A percentile compares a stretch with the other conserved stretches of the same genome.
phyloP scores from a whole-genome alignment of 2,113 vertebrate genomes.

The Perca flavescens region DNA sequence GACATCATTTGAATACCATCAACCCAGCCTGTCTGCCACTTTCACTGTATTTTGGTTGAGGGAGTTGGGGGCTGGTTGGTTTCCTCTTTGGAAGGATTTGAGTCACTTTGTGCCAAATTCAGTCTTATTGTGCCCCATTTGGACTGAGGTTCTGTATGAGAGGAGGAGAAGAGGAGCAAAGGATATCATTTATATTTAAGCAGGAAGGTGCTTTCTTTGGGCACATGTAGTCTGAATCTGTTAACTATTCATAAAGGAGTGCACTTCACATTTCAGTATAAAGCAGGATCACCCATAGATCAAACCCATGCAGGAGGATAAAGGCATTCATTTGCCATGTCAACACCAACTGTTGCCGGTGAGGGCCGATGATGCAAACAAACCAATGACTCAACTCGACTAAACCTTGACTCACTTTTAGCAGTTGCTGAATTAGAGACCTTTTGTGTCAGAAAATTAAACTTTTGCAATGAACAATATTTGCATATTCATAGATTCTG shows the following conservation, averaged over 20 bases:
- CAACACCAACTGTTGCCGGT: slow-evolving; percentile 39
- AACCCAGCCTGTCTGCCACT: slow-evolving; percentile 33
- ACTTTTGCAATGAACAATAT: not conserved
- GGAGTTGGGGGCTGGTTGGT: not conserved
- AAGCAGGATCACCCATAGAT: slow-evolving; percentile 32
- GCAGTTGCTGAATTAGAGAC: not conserved
- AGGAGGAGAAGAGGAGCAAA: slow-evolving; percentile 1
- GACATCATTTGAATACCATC: slow-evolving; percentile 72
- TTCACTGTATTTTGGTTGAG: slow-evolving; percentile 36
- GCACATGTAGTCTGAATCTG: slow-evolving; percentile 2
- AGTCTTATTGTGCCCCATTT: slow-evolving; percentile 1
- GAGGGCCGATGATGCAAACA: slow-evolving; percentile 10
- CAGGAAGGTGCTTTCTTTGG: not conserved
- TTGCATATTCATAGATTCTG: not conserved
- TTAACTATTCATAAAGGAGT: not conserved
- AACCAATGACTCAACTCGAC: no score
- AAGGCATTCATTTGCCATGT: slow-evolving; percentile 34
- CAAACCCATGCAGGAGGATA: slow-evolving; percentile 19
- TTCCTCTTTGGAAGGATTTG: slow-evolving; percentile 19
- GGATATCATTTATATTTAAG: not conserved
- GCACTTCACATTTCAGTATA: slow-evolving; percentile 29
- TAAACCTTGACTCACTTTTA: no score
- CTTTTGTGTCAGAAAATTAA: not conserved
- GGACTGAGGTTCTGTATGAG: not conserved
- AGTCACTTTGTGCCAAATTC: slow-evolving; percentile 25